Evolutionary conservation across 2,888 invertebrate species (phyloP).

Genomic region (Carcina quercana): DNA sequence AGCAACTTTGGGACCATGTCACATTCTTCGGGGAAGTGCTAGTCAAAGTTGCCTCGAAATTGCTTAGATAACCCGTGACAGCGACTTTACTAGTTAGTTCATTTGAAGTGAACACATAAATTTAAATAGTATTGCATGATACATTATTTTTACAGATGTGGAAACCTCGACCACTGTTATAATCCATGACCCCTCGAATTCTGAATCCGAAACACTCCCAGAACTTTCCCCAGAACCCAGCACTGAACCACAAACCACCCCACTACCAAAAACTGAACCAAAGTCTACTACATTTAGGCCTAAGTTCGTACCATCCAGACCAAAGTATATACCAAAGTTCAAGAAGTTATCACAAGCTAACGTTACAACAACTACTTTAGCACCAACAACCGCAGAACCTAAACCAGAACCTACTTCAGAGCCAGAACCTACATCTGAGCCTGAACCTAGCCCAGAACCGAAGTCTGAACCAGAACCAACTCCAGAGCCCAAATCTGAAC

Average conservation of each 20-base stretch:
- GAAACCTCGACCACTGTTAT: constrained; percentile 55
- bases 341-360: constrained; percentile 34
- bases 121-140: constrained; percentile 60
- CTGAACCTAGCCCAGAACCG: constrained; percentile 46
- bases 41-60: no score
- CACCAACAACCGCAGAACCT: constrained; percentile 50
- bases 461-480: constrained; percentile 38
- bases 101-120: no score
- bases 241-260: constrained; percentile 45
- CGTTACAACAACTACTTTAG: constrained; percentile 17
- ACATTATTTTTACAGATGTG: constrained; percentile 64
- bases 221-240: constrained; percentile 33
- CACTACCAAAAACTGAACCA: constrained; percentile 37
- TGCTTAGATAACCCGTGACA: no score
- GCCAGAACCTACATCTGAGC: constrained; percentile 35
- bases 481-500: constrained; percentile 19
- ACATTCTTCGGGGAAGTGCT: no score
- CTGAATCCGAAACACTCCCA: constrained; percentile 24
- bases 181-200: constrained; percentile 42
- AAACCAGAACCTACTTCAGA: constrained; percentile 41
- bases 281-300: no score
- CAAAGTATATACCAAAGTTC: constrained; percentile 41
- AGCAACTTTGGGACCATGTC: no score
- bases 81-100: no score
- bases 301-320: constrained; percentile 27